Conservation (phyloP, 2,113 vertebrate species). For the Halcyon malimbica region DNA sequence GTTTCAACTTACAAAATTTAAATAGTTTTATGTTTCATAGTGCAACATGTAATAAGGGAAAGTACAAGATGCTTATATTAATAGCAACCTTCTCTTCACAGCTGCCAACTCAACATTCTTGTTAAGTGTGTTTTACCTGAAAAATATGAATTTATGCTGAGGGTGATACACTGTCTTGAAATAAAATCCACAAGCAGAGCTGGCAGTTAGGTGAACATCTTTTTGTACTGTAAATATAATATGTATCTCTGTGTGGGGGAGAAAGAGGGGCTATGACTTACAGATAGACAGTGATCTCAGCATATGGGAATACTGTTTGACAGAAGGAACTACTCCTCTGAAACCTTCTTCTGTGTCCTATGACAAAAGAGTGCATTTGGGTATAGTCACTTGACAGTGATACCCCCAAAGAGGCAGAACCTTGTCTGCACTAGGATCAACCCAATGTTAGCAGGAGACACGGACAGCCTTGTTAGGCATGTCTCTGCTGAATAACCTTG, state of each 20-base stretch:
- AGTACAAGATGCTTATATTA: neutral
- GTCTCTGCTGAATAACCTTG: slow-evolving; percentile 1
- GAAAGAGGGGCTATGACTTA: neutral
- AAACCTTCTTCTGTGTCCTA: neutral
- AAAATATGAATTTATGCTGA: neutral
- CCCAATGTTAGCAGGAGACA: neutral
- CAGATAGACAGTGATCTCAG: neutral
- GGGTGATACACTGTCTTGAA: neutral
- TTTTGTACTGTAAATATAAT: neutral
- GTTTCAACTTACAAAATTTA: neutral
- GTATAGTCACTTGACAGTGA: neutral
- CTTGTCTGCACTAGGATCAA: neutral
- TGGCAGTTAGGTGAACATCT: neutral
- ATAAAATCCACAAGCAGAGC: neutral
- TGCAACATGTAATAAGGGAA: neutral
- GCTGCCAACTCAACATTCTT: neutral
- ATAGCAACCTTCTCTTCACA: neutral
- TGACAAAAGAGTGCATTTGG: neutral
- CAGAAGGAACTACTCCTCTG: neutral
- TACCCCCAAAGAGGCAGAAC: neutral
- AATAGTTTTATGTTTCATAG: neutral
- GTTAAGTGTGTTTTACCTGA: neutral
- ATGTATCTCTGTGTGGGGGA: neutral
- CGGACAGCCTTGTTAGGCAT: slow-evolving; percentile 4
- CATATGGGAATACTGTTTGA: neutral